phyloP scores from a whole-genome alignment of 2,797 vertebrate genomes.

The Leuciscus waleckii region DNA sequence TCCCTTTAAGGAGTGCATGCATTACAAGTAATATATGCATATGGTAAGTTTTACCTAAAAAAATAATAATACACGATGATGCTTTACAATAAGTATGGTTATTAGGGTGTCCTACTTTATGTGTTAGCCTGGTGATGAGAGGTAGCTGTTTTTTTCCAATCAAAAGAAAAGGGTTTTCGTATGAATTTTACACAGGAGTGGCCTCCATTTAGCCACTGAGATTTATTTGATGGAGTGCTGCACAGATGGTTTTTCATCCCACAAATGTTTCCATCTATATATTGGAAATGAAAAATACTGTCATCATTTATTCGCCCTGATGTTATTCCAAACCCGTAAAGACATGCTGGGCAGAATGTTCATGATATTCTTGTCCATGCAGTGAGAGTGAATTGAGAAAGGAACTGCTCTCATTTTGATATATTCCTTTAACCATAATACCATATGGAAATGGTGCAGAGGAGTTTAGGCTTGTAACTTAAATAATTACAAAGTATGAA shows the following conservation, averaged over 20 bases:
- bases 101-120: background rate
- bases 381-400: conserved; percentile 2
- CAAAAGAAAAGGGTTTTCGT: background rate
- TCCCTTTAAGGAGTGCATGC: background rate
- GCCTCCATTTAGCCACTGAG: conserved; percentile 5
- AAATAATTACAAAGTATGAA: background rate
- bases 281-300: conserved; percentile 7
- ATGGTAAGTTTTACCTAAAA: background rate
- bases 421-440: background rate
- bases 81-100: background rate
- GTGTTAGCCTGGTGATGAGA: background rate
- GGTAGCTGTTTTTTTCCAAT: background rate
- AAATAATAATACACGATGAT: background rate
- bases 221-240: conserved; percentile 12
- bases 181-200: background rate
- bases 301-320: conserved; percentile 20
- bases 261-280: background rate
- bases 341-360: conserved; percentile 10
- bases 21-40: background rate
- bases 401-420: background rate
- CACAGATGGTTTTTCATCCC: conserved; percentile 4
- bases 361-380: background rate
- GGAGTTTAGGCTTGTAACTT: background rate
- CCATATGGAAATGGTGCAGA: background rate
- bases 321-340: conserved; percentile 4